Evolutionary conservation across 2,888 invertebrate species (phyloP), one percentile per base, ranked within the genome.

Genomic region (Pseudoips prasinana): DNA sequence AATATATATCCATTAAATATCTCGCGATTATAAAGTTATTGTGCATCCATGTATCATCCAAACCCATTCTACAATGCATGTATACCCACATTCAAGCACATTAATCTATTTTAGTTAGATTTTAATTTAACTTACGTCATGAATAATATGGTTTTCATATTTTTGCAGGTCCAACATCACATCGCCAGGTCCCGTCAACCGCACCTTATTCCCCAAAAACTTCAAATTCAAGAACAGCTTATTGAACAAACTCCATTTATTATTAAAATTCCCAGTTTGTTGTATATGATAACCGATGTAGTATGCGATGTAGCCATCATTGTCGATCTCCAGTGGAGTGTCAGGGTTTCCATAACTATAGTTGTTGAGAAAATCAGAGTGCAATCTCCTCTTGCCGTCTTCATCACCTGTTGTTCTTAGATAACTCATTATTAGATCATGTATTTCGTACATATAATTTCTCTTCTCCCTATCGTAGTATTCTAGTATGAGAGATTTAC

Each of bases 231-330:
- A 81, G 69, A 91, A 94, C 42, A 94, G 67, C 17, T 76, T 75
- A 11, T 87, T 82, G 65, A 94, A 94, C 46, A 91, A 77, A 4
- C 78, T 66, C 71, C 82, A 90, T 35, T 67, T 75, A 22, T 83
- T 74, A 23, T 76, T 71, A 9, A 60, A 48, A 54, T 87, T 76
- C 14, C 83, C 70, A 1, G 93, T 92, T 14, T 79, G 59, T 37
- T 90, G 82, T 37, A 94, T 80, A 71, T 94, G 94, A 60, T 94
- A 92, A 4, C 93, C 94, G 29, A 94, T 89, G 59, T 93, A 94
- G 19, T 90, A 92, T 7, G 91, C 92, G 54, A 94, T 93, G 59
- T 95, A 95, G 27, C 93, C 93, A 61, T 94, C 94, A 43, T 93
- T 89, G 0, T 92, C 91, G 8, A 94, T 85, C 36, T 91, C 89